Conservation (phyloP, 1,140 invertebrate genomes). For the Sesamia nonagrioides region DNA sequence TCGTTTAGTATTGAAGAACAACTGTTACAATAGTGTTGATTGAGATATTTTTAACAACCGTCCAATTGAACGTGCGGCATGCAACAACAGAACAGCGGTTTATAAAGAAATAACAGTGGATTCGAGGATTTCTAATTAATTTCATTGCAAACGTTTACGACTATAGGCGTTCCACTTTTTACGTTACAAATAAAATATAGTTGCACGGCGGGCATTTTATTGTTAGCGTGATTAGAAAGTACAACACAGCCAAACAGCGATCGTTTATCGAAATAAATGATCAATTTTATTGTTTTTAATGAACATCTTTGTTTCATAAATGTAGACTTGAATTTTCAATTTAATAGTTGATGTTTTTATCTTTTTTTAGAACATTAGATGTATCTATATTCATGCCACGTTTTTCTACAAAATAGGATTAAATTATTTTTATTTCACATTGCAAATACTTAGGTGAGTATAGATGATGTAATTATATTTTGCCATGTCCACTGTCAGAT, state of each 20-base stretch:
- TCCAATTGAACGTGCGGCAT: slow-evolving; percentile 20
- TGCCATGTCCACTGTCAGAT: neutral
- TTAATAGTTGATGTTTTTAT: too few relatives aligned
- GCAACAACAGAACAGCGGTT: slow-evolving; percentile 14
- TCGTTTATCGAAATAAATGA: slow-evolving; percentile 57
- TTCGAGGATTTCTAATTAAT: slow-evolving; percentile 47
- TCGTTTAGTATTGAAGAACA: neutral
- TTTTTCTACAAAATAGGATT: too few relatives aligned
- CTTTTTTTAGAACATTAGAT: too few relatives aligned
- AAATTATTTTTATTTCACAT: neutral
- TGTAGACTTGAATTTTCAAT: neutral
- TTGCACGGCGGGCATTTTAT: slow-evolving; percentile 61
- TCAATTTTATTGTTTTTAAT: neutral
- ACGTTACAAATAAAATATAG: slow-evolving; percentile 50
- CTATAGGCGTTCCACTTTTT: slow-evolving; percentile 53
- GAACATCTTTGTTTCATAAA: neutral
- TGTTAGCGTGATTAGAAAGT: slow-evolving; percentile 68
- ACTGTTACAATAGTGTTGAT: neutral
- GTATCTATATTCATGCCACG: too few relatives aligned
- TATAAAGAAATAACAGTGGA: slow-evolving; percentile 26
- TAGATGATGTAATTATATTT: neutral
- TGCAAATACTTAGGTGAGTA: neutral
- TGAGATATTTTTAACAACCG: slow-evolving; percentile 22
- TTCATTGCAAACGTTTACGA: slow-evolving; percentile 43
- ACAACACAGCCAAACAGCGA: neutral